Percentiles rank a stretch among this genome's conserved stretches.
Evolutionary conservation across 1,140 invertebrate genomes (phyloP).

Genomic region (Myzus persicae): DNA sequence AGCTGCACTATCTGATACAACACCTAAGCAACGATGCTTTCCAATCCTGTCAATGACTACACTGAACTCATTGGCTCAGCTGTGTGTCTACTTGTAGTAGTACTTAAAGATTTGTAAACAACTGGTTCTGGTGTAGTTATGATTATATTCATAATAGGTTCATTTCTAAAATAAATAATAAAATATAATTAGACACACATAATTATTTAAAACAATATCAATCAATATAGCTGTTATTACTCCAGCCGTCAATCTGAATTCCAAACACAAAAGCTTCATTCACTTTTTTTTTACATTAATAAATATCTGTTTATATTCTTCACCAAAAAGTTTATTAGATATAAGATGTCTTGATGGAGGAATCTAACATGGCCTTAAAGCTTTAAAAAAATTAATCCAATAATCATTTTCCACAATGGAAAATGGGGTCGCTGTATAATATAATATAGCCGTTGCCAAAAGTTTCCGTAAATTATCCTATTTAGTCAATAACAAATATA

Average conservation of each 20-base stretch:
- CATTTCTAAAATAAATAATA: conserved; percentile 16
- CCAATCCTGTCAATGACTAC: neutral
- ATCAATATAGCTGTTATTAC: conserved; percentile 2
- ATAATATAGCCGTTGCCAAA: neutral
- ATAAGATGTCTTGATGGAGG: neutral
- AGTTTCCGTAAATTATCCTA: neutral
- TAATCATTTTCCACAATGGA: neutral
- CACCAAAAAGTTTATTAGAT: neutral
- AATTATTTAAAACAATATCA: neutral
- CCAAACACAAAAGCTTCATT: neutral
- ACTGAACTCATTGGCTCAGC: neutral
- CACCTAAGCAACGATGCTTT: neutral
- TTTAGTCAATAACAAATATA: neutral
- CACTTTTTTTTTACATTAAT: conserved; percentile 4
- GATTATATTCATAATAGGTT: neutral
- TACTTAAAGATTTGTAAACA: conserved; percentile 1
- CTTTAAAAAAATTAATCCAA: neutral
- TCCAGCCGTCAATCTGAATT: neutral
- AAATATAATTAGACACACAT: neutral
- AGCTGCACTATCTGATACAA: neutral
- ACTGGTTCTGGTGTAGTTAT: neutral
- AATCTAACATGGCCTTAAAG: neutral
- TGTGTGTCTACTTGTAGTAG: neutral
- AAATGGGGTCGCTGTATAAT: neutral
- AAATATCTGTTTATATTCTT: neutral